phyloP scores from a whole-genome alignment of 2,113 vertebrate species.

The Psettodes erumei region DNA sequence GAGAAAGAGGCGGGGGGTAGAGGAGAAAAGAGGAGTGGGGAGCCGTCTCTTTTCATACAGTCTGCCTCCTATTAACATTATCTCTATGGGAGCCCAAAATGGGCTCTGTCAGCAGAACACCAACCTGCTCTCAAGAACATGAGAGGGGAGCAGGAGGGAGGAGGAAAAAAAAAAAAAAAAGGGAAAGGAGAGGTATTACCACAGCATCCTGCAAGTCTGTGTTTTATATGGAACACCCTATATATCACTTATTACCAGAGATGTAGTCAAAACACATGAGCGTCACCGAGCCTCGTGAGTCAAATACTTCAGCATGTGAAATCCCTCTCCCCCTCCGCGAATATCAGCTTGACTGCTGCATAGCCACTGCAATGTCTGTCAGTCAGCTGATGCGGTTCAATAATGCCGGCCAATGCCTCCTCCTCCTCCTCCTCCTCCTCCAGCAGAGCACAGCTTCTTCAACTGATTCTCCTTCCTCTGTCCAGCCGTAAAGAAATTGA shows the following conservation, averaged over 20 bases:
- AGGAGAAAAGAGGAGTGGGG: conserved; percentile 25
- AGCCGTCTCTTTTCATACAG: conserved; percentile 63
- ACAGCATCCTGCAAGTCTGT: conserved; percentile 31
- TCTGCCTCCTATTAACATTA: conserved; percentile 71
- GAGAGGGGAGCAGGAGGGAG: conserved; percentile 37
- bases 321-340: background rate
- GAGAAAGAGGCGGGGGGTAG: background rate
- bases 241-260: conserved; percentile 52
- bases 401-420: background rate
- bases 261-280: conserved; percentile 46
- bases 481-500: conserved; percentile 20
- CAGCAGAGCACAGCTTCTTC: conserved; percentile 4
- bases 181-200: conserved; percentile 36
- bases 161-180: conserved; percentile 34
- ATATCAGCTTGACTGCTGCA: background rate
- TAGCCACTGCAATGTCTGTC: background rate
- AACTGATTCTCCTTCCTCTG: conserved; percentile 8
- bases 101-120: conserved; percentile 68
- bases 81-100: conserved; percentile 65
- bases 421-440: no score
- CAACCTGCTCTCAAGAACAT: conserved; percentile 55
- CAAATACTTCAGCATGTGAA: conserved; percentile 7
- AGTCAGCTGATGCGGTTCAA: background rate
- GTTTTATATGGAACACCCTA: conserved; percentile 56
- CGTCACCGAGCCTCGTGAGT: background rate